Evolutionary conservation across 1,140 invertebrate genomes (phyloP), one percentile per base, ranked within the genome.

Genomic region (Penaeus chinensis): DNA sequence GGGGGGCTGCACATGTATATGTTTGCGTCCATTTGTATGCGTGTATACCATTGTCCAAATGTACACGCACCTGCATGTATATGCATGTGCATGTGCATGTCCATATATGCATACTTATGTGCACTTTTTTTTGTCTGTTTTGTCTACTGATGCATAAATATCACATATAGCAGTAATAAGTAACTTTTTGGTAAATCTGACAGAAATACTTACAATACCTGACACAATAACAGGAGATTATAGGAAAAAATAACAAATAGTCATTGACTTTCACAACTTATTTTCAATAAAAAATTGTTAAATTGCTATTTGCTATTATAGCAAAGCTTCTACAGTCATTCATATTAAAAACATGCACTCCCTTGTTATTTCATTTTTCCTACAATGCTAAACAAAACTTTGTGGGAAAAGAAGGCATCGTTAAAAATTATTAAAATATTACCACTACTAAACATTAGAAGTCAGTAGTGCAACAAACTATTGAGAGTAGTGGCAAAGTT

Each of bases 381-480:
- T 54, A 54, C 10, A 54, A 54, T 54, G 54, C 16, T 54, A 54
- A 54, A 54, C 2, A 54, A 54, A 54, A 54, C 11, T 13, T 2
- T 54, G 54, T 54, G 16, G 11, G 10, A 54, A 54, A 47, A 54
- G 11, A 54, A 54, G 1, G 54, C 54, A 13, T 54, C 0, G 16
- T 54, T 54, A 11, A 54, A 54, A 54, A 54, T 54, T 54, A 54
- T 16, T 11, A 54, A 5, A 11, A 54, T 13, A 54, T 16, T 54
- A 54, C 16, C 54, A 54, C 37, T 54, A 54, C 54, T 54, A 54
- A 20, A 71, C 10, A 20, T 24, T 71, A 20, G 19, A 24, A 71
- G 66, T 71, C 54, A 13, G 66, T 71, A 80, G 78, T 80, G 37
- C 27, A 54, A 37, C 19, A 80, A 37, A 60, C 7, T 65, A 79